These are phyloP conservation scores for Drosophila teissieri DNA, from an alignment of 1,140 invertebrate species.

Conservation along the genomic window DNA sequence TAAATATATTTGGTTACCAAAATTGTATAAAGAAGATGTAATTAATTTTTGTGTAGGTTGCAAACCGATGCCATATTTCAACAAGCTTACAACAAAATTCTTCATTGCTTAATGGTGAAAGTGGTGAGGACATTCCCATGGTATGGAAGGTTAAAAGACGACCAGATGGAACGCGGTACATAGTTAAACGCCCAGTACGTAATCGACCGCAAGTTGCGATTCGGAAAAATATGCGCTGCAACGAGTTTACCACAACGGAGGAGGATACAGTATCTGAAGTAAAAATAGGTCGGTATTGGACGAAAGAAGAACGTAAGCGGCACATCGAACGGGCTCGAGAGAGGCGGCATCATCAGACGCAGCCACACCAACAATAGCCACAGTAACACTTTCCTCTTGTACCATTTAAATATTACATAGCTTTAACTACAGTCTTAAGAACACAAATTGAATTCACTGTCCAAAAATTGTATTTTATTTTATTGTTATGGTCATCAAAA, in stretches of 20 bases:
- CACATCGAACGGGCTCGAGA: conserved; percentile 90
- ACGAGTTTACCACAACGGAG: conserved; percentile 90
- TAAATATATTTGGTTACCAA: neutral
- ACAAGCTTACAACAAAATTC: conserved; percentile 28
- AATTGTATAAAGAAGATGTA: neutral
- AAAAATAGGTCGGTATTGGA: conserved; percentile 93
- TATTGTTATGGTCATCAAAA: neutral
- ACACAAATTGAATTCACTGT: neutral
- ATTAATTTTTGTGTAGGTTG: conserved; percentile 33
- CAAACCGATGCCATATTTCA: conserved; percentile 36
- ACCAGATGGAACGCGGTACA: conserved; percentile 92
- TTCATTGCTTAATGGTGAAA: conserved; percentile 26
- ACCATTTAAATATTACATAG: conserved; percentile 7
- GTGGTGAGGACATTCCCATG: conserved; percentile 85
- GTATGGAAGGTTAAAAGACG: conserved; percentile 93
- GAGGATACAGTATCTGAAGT: conserved; percentile 93
- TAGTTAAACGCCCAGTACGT: conserved; percentile 89
- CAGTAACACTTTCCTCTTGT: conserved; percentile 18
- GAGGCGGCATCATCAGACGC: conserved; percentile 87
- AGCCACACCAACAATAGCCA: conserved; percentile 38
- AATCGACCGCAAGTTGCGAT: conserved; percentile 86
- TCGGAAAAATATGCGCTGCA: conserved; percentile 86
- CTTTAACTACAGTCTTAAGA: conserved; percentile 3
- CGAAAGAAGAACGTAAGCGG: conserved; percentile 91
- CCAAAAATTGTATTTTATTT: too few species aligned